Percentiles rank a stretch among this genome's conserved stretches.
These are phyloP conservation scores for Argentina silus DNA, from an alignment of 2,797 vertebrate genomes.

Conservation along the genomic window DNA sequence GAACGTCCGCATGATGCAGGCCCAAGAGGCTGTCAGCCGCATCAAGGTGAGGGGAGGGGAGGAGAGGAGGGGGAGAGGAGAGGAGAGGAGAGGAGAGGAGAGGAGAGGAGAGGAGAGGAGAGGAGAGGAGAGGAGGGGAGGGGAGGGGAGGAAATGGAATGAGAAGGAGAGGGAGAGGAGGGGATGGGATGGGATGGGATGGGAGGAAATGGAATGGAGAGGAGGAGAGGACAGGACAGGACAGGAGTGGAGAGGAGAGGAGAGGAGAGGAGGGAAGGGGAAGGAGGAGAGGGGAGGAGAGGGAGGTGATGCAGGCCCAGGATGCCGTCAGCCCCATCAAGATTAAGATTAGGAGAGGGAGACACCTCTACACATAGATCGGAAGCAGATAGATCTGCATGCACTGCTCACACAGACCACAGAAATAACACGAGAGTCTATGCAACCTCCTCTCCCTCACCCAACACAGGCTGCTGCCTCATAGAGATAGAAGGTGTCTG, in stretches of 20 bases:
- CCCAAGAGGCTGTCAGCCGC: constrained; percentile 94
- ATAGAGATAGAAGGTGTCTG: no score
- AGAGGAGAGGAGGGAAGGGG: background rate
- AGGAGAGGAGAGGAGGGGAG: background rate
- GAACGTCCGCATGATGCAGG: constrained; percentile 98
- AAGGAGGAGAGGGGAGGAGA: background rate
- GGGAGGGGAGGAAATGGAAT: background rate
- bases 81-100: no score
- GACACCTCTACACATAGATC: no score
- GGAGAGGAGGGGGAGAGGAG: background rate
- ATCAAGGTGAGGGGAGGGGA: constrained; percentile 86
- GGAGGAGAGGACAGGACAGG: background rate
- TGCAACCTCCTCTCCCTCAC: no score
- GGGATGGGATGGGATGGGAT: background rate
- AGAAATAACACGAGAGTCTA: no score
- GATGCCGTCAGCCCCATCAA: background rate
- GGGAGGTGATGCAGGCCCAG: background rate
- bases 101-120: background rate
- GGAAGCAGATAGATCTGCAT: no score
- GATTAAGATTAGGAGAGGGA: background rate
- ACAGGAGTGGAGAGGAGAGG: background rate
- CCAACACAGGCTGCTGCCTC: no score
- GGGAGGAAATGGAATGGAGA: background rate
- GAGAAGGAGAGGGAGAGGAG: background rate
- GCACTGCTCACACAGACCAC: no score